phyloP scores from a whole-genome alignment of 2,888 invertebrate genomes.

The Andrena camellia region DNA sequence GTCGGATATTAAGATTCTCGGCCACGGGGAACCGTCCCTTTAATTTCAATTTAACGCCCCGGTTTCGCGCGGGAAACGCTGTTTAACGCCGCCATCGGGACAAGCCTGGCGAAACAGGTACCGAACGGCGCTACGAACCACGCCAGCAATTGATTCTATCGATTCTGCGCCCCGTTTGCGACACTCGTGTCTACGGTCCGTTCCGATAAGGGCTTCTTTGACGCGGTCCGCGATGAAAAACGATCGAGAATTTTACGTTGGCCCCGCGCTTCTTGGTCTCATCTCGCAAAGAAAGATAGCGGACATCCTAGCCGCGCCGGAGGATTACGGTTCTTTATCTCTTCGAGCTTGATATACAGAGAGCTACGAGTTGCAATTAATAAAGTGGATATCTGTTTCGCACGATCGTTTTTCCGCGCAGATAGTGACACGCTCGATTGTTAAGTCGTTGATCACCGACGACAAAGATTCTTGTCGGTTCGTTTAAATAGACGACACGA shows the following conservation, averaged over 20 bases:
- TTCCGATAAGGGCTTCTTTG: conserved; percentile 8
- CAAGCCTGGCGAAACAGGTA: not conserved
- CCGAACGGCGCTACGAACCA: conserved; percentile 6
- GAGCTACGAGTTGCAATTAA: not conserved
- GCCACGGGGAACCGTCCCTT: conserved; percentile 6
- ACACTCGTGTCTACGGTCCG: conserved; percentile 7
- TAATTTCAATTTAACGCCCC: conserved; percentile 38
- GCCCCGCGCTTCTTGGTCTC: too few species aligned
- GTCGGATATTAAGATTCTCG: conserved; percentile 35
- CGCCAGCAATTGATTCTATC: conserved; percentile 13
- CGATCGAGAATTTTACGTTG: conserved; percentile 9
- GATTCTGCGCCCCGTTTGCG: conserved; percentile 17
- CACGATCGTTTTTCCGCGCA: conserved; percentile 35
- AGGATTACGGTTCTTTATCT: conserved; percentile 3
- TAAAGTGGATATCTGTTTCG: not conserved
- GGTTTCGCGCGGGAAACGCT: conserved; percentile 28
- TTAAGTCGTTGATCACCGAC: not conserved
- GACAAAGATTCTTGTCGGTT: conserved; percentile 9
- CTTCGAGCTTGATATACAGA: not conserved
- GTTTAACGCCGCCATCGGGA: conserved; percentile 3
- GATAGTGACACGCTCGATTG: not conserved
- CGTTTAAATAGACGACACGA: conserved; percentile 40
- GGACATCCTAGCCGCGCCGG: not conserved
- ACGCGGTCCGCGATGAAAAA: conserved; percentile 20
- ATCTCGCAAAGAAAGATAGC: not conserved